Conservation (phyloP, 1,140 invertebrate genomes). For the Psix sp. region DNA sequence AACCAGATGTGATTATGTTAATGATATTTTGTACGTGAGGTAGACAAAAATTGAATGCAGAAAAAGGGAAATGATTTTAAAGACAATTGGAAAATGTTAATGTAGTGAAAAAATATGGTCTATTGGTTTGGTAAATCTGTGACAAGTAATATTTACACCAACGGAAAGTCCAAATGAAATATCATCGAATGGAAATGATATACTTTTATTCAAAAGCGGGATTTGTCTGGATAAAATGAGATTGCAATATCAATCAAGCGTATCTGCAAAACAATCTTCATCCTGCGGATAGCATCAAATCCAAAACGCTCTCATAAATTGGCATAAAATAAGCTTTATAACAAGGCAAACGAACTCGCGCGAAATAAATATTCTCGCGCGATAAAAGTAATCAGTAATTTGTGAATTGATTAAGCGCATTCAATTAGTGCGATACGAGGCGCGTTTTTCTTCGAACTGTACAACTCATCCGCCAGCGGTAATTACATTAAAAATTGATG, state of each 20-base stretch:
- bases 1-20: too few species aligned
- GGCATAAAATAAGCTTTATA: slow-evolving; percentile 30
- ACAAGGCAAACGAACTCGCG: slow-evolving; percentile 37
- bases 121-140: too few species aligned
- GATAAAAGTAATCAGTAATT: slow-evolving; percentile 40
- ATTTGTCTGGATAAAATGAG: slow-evolving; percentile 12
- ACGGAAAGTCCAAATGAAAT: too few species aligned
- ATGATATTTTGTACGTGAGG: too few species aligned
- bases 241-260: slow-evolving; percentile 15
- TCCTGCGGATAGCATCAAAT: slow-evolving; percentile 8
- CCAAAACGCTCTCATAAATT: slow-evolving; percentile 14
- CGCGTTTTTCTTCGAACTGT: slow-evolving; percentile 22
- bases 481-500: slow-evolving; percentile 45
- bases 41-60: too few species aligned
- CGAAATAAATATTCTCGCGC: slow-evolving; percentile 20
- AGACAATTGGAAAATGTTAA: too few species aligned
- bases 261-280: slow-evolving; percentile 11
- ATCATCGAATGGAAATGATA: slow-evolving; percentile 9
- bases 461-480: background rate
- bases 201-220: slow-evolving; percentile 13
- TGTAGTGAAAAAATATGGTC: too few species aligned
- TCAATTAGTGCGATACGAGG: slow-evolving; percentile 39
- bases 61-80: too few species aligned
- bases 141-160: too few species aligned
- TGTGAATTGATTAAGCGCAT: slow-evolving; percentile 22